Conservation (phyloP, 2,888 invertebrate species). For the Synanthedon myopaeformis region DNA sequence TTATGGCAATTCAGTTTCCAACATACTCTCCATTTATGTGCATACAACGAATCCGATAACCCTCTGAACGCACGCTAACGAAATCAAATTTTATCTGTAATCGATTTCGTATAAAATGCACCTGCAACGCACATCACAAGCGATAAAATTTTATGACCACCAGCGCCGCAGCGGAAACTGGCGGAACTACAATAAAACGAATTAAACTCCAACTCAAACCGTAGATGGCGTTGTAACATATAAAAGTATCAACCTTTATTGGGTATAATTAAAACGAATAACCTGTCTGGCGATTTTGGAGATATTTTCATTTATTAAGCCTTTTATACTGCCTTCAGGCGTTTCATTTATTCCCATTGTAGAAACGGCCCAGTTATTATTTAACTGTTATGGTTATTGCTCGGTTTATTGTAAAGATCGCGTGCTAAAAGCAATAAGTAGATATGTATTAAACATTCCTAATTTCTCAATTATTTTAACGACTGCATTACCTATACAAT, state of each 20-base stretch:
- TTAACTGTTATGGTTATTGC: constrained; percentile 36
- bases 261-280: constrained; percentile 33
- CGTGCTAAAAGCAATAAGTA: constrained; percentile 13
- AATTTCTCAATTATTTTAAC: constrained; percentile 29
- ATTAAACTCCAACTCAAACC: constrained; percentile 21
- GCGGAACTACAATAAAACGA: constrained; percentile 27
- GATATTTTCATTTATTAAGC: constrained; percentile 43
- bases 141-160: constrained; percentile 25
- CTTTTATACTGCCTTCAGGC: constrained; percentile 17
- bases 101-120: too few species aligned
- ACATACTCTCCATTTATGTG: too few species aligned
- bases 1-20: too few species aligned
- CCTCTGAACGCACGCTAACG: too few species aligned
- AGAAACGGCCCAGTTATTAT: constrained; percentile 28
- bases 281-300: constrained; percentile 11
- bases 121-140: background rate
- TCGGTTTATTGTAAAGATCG: constrained; percentile 30
- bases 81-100: too few species aligned
- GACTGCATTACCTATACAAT: too few species aligned
- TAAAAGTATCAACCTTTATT: constrained; percentile 21
- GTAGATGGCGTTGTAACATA: constrained; percentile 41
- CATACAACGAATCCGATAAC: too few species aligned
- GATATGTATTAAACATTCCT: background rate
- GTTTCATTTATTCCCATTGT: constrained; percentile 20
- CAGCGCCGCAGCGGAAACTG: constrained; percentile 23